Conservation (phyloP, 2,888 invertebrate genomes). For the Embidobia sp. region DNA sequence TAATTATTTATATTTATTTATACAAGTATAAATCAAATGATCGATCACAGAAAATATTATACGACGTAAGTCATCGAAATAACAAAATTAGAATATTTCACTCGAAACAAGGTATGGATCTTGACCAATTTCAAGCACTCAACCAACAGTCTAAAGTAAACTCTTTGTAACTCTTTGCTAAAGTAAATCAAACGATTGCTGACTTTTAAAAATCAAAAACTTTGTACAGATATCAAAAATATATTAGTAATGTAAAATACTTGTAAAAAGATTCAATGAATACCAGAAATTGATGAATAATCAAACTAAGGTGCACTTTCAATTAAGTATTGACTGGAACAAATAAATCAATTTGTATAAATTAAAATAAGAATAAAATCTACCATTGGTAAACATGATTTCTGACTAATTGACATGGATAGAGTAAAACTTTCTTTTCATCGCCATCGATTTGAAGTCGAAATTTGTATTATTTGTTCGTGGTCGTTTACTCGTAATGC, state of each 20-base stretch:
- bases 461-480: slow-evolving; percentile 15
- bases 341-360: too few species aligned
- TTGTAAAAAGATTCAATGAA: background rate
- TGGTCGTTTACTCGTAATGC: too few species aligned
- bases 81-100: background rate
- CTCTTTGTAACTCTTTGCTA: too few species aligned
- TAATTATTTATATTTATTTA: too few species aligned
- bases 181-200: background rate
- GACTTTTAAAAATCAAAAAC: background rate
- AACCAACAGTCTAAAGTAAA: background rate
- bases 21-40: background rate
- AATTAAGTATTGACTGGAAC: too few species aligned
- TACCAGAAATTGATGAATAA: background rate
- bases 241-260: background rate
- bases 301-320: too few species aligned
- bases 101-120: too few species aligned
- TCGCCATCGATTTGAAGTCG: too few species aligned
- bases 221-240: slow-evolving; percentile 12
- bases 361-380: too few species aligned
- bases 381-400: too few species aligned
- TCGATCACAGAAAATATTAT: slow-evolving; percentile 16
- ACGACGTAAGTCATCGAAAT: background rate
- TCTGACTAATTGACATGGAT: slow-evolving; percentile 23
- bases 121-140: background rate
- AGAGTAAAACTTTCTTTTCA: too few species aligned